Evolutionary conservation across 1,140 invertebrate genomes (phyloP).

Genomic region (Grapholita molesta): DNA sequence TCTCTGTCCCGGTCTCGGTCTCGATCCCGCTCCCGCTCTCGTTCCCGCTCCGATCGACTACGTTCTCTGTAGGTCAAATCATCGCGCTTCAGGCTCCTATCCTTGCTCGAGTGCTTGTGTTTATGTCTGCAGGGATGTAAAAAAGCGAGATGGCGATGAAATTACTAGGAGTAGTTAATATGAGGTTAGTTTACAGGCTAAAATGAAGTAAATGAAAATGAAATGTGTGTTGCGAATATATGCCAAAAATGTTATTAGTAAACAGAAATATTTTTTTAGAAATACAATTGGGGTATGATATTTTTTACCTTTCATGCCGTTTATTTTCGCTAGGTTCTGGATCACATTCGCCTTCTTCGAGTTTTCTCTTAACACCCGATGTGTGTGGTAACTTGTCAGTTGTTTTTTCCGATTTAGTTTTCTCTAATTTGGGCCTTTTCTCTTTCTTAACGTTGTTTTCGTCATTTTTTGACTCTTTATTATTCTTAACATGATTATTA

Average conservation of each 20-base stretch:
- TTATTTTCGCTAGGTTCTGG: conserved; percentile 71
- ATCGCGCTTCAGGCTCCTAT: conserved; percentile 68
- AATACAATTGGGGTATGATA: not conserved
- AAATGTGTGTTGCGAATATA: conserved; percentile 20
- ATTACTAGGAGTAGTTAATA: conserved; percentile 33
- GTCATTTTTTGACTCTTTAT: conserved; percentile 65
- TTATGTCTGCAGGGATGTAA: conserved; percentile 70
- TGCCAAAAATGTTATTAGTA: conserved; percentile 16
- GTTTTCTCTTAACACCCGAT: conserved; percentile 69
- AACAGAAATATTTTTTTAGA: conserved; percentile 16
- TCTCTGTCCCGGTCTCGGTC: conserved; percentile 67
- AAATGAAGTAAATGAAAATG: conserved; percentile 27
- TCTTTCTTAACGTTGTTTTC: conserved; percentile 58
- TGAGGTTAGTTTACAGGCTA: conserved; percentile 9
- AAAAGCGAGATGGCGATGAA: conserved; percentile 62
- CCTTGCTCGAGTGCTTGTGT: conserved; percentile 71
- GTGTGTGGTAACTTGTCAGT: conserved; percentile 59
- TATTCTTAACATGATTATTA: conserved; percentile 64
- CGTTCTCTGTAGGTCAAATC: conserved; percentile 74
- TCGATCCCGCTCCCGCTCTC: conserved; percentile 49
- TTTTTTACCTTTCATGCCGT: conserved; percentile 67
- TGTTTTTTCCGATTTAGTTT: conserved; percentile 51
- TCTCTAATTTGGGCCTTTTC: conserved; percentile 54
- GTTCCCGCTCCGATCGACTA: conserved; percentile 60
- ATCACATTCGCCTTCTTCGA: conserved; percentile 77